phyloP scores from a whole-genome alignment of 2,797 vertebrate species.

The Mus spretus region DNA sequence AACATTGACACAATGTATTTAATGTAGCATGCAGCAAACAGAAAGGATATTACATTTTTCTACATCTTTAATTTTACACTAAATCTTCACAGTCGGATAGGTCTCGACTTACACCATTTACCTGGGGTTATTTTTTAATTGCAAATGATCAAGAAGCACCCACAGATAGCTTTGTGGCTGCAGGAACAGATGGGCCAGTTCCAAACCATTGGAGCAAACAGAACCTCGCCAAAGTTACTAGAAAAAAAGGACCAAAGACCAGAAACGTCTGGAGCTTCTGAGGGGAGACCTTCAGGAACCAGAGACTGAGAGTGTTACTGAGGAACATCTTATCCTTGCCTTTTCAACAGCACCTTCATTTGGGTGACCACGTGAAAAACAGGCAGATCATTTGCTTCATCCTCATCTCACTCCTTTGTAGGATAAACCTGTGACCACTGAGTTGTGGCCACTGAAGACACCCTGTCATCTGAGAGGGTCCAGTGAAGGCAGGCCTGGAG shows the following conservation, averaged over 20 bases:
- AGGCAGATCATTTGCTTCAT: not conserved
- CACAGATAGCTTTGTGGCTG: not conserved
- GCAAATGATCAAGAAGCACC: not conserved
- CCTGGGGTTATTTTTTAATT: not conserved
- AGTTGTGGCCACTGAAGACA: not conserved
- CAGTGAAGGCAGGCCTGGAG: not conserved
- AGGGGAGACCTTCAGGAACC: slow-evolving; percentile 43
- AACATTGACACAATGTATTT: slow-evolving; percentile 16
- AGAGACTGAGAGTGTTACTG: not conserved
- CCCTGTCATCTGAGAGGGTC: not conserved
- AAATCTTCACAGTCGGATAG: slow-evolving; percentile 43
- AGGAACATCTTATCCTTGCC: not conserved
- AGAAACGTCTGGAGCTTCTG: slow-evolving; percentile 21
- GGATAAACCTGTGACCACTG: not conserved
- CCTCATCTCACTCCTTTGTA: not conserved
- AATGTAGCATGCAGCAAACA: not conserved
- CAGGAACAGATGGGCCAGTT: not conserved
- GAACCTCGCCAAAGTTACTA: not conserved
- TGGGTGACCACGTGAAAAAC: not conserved
- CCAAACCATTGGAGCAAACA: not conserved
- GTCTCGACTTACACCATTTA: slow-evolving; percentile 12
- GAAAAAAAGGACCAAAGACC: not conserved
- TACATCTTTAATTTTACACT: not conserved
- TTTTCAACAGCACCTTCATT: not conserved
- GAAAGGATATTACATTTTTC: not conserved